phyloP scores from a whole-genome alignment of 1,140 invertebrate genomes.

The Drosophila triauraria region DNA sequence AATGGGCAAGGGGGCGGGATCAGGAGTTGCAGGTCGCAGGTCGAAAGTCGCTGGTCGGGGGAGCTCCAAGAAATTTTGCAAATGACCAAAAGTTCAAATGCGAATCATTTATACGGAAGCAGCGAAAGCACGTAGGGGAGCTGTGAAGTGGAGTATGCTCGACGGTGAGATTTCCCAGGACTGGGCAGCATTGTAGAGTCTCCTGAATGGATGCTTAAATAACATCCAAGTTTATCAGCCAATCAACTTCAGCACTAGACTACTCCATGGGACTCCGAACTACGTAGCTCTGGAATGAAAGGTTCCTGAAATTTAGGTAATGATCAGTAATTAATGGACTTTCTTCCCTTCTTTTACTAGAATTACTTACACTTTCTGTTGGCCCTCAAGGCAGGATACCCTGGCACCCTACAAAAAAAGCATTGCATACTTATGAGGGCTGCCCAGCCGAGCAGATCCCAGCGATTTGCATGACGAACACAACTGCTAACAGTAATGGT shows the following conservation, averaged over 20 bases:
- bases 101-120: conserved; percentile 61
- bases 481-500: conserved; percentile 25
- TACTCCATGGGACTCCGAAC: too few species aligned
- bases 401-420: background rate
- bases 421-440: conserved; percentile 50
- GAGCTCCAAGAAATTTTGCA: conserved; percentile 50
- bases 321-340: too few species aligned
- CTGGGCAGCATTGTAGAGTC: too few species aligned
- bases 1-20: background rate
- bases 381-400: too few species aligned
- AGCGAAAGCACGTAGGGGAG: background rate
- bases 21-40: conserved; percentile 5
- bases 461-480: conserved; percentile 44
- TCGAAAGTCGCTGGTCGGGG: background rate
- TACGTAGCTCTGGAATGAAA: too few species aligned
- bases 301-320: too few species aligned
- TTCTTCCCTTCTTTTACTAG: too few species aligned
- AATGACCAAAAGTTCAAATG: conserved; percentile 67
- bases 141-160: too few species aligned
- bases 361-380: too few species aligned
- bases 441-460: conserved; percentile 10
- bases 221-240: too few species aligned
- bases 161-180: background rate
- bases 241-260: too few species aligned
- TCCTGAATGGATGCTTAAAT: too few species aligned